A percentile compares a stretch with the other conserved stretches of the same genome.
phyloP scores from a whole-genome alignment of 2,797 vertebrate species.

The Tympanoctomys barrerae region DNA sequence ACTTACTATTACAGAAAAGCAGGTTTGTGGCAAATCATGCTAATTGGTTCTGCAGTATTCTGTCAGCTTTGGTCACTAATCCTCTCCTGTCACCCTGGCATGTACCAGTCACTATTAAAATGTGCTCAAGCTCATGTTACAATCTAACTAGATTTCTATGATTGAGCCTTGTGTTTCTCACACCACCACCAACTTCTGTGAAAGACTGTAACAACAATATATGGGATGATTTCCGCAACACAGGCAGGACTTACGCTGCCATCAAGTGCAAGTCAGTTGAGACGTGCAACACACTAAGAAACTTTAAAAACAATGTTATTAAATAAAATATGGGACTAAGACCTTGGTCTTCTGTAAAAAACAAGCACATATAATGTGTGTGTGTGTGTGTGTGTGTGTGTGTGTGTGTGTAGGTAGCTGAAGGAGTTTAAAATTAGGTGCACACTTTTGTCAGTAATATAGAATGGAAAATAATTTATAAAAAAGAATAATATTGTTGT shows the following conservation, averaged over 20 bases:
- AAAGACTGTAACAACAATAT: neutral
- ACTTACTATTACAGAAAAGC: neutral
- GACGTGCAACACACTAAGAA: neutral
- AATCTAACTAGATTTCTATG: neutral
- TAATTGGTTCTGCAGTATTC: neutral
- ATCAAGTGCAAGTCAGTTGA: neutral
- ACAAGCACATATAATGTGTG: too few species aligned
- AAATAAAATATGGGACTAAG: neutral
- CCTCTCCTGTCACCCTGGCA: accelerated
- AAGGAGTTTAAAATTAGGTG: neutral
- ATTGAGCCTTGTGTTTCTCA: neutral
- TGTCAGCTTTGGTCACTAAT: neutral
- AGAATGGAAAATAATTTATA: neutral
- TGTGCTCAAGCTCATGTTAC: neutral
- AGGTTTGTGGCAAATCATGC: neutral
- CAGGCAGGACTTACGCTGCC: neutral
- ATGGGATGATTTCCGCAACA: neutral
- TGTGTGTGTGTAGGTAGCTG: neutral
- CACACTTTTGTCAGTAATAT: neutral
- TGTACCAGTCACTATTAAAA: neutral
- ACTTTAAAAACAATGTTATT: neutral
- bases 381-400: neutral
- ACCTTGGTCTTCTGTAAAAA: neutral
- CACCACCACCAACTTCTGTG: neutral
- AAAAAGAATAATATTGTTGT: neutral